phyloP scores from a whole-genome alignment of 2,113 vertebrate species.

The Melanotaenia duboulayi region DNA sequence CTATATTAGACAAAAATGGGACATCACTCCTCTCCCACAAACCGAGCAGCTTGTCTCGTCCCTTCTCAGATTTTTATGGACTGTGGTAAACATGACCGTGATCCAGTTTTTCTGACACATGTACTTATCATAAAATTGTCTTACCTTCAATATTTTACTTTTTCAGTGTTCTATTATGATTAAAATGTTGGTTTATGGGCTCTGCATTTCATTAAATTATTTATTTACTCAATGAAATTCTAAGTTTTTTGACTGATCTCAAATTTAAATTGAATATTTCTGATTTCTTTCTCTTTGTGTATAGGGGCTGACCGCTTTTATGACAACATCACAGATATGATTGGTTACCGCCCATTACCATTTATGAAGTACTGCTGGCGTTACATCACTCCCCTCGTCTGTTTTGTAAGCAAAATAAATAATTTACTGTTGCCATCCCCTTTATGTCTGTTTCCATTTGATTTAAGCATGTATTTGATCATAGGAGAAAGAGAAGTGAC shows the following conservation, averaged over 20 bases:
- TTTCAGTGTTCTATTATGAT: too few relatives aligned
- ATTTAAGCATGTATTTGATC: too few relatives aligned
- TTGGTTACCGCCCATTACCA: slow-evolving; percentile 64
- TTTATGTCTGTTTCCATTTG: background rate
- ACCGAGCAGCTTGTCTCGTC: too few relatives aligned
- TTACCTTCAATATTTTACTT: too few relatives aligned
- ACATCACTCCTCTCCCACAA: too few relatives aligned
- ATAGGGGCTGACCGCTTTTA: slow-evolving; percentile 75
- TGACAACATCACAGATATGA: slow-evolving; percentile 71
- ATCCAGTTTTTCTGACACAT: too few relatives aligned
- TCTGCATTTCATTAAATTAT: too few relatives aligned
- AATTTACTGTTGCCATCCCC: background rate
- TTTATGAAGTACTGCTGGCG: slow-evolving; percentile 74
- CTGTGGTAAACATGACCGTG: too few relatives aligned
- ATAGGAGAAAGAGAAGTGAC: too few relatives aligned
- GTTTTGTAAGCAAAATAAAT: slow-evolving; percentile 52
- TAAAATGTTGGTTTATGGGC: too few relatives aligned
- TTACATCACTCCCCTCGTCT: slow-evolving; percentile 69
- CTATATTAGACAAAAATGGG: too few relatives aligned
- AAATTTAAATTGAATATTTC: background rate
- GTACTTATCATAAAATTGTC: too few relatives aligned
- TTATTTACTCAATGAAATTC: background rate
- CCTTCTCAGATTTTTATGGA: background rate
- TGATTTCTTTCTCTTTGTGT: background rate
- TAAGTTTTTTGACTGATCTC: background rate